phyloP scores from a whole-genome alignment of 92 coral and sea anemone genomes.

The Pocillopora grandis region DNA sequence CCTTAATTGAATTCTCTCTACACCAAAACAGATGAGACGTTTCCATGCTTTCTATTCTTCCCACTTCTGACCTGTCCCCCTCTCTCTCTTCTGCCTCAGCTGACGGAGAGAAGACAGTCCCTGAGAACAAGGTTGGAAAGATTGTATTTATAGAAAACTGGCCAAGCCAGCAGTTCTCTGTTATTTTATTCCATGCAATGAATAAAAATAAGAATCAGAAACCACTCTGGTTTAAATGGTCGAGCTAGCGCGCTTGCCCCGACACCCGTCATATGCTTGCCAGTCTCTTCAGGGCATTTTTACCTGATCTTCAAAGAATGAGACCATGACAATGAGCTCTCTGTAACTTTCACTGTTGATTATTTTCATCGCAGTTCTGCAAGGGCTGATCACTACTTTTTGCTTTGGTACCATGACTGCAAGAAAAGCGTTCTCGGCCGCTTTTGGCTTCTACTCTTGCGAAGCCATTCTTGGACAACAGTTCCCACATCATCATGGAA shows the following conservation, averaged over 20 bases:
- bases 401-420: background rate
- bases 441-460: no score
- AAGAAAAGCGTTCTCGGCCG: background rate
- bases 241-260: background rate
- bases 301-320: no score
- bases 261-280: background rate
- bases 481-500: no score
- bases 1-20: no score
- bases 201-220: background rate
- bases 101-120: no score
- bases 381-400: background rate
- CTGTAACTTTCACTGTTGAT: background rate
- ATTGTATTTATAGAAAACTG: no score
- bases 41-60: no score
- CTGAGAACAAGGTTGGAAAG: no score
- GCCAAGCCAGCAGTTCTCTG: background rate
- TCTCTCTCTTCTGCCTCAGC: no score
- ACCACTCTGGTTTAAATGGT: background rate
- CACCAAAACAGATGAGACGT: no score
- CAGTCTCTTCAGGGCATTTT: background rate
- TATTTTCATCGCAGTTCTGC: conserved; percentile 2
- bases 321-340: background rate
- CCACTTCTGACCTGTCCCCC: no score
- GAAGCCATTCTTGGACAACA: no score
- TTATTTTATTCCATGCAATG: background rate